Base-by-base conservation (phyloP, 1,140 invertebrate species). In the Aphelinus atriplicis region DNA sequence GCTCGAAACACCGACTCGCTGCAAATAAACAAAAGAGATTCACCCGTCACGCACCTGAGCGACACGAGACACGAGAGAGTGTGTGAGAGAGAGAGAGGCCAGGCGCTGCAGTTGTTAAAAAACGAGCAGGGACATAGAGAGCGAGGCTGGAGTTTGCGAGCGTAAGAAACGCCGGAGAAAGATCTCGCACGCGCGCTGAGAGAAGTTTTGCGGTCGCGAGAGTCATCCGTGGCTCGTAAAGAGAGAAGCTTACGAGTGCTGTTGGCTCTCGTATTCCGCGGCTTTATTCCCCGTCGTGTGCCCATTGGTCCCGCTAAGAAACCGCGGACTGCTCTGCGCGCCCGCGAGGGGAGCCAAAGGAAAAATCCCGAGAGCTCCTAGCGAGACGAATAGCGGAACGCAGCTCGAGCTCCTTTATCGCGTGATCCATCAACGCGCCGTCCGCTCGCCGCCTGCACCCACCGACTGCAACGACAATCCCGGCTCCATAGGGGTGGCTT, bases 141-240 rank as follows among this genome's bases (percentile, higher is more conserved):
- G 26, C 26, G 26, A 26, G 26, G 26, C 26, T 26, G 26, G 26
- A 26, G 26, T 26, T 26, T 26, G 26, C 26, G 26, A 26, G 26
- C 26, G 26, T 26, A 26, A 26, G 26, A 26, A 26, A 26, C 26
- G 26, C 26, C 26, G 26, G 26, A 26, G 26, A 26, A 26, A 26
- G 26, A 26, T 26, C 26, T 7, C 6, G n/a, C 0, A 7, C 55
- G 71, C 46, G 45, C 9, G 57, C 43, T 7, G 48, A 53, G 51
- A 58, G 46, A 55, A 67, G 71, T 57, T 75, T 68, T 71, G 74
- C 68, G 74, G 80, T 80, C 75, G 81, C 78, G 82, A 80, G 83
- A 85, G 83, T 86, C 85, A 85, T 88, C 82, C 78, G 78, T 79
- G 82, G 80, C 84, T 87, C 87, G 82, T 88, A 88, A 88, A 88